These are phyloP conservation scores for Eupelmus urozonus DNA, from an alignment of 2,888 invertebrate species.

Conservation along the genomic window DNA sequence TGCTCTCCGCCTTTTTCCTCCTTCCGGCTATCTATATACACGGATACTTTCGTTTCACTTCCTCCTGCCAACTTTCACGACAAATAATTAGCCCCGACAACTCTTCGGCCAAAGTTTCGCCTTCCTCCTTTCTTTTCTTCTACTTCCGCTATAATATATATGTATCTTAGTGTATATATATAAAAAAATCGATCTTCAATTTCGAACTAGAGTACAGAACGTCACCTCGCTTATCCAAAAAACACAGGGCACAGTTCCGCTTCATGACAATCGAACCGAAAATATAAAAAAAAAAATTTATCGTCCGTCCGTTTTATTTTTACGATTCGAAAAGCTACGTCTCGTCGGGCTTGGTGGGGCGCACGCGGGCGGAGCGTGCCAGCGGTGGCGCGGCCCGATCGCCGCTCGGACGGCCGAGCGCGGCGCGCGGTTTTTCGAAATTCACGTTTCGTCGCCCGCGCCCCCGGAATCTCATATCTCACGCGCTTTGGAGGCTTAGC, in stretches of 20 bases:
- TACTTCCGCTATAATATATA: too few species aligned
- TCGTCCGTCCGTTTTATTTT: too few species aligned
- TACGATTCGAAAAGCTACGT: constrained; percentile 10
- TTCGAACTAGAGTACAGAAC: too few species aligned
- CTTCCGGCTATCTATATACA: neutral
- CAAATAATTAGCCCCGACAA: neutral
- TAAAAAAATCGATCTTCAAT: too few species aligned
- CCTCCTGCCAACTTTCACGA: neutral
- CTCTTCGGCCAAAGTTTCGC: neutral
- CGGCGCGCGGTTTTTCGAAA: constrained; percentile 62
- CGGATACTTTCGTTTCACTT: neutral
- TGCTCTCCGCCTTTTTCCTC: neutral
- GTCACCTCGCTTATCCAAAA: too few species aligned
- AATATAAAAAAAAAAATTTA: too few species aligned
- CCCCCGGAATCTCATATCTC: constrained; percentile 57
- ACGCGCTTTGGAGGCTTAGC: too few species aligned
- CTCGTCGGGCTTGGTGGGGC: constrained; percentile 5
- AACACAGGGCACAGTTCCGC: too few species aligned
- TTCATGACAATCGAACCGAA: too few species aligned
- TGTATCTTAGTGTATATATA: too few species aligned
- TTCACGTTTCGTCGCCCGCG: constrained; percentile 52
- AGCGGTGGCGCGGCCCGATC: constrained; percentile 57
- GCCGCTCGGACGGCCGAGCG: constrained; percentile 60
- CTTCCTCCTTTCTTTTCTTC: neutral
- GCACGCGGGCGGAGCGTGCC: constrained; percentile 29